These are phyloP conservation scores for Furcula furcula DNA, from an alignment of 2,888 invertebrate species.

Conservation along the genomic window DNA sequence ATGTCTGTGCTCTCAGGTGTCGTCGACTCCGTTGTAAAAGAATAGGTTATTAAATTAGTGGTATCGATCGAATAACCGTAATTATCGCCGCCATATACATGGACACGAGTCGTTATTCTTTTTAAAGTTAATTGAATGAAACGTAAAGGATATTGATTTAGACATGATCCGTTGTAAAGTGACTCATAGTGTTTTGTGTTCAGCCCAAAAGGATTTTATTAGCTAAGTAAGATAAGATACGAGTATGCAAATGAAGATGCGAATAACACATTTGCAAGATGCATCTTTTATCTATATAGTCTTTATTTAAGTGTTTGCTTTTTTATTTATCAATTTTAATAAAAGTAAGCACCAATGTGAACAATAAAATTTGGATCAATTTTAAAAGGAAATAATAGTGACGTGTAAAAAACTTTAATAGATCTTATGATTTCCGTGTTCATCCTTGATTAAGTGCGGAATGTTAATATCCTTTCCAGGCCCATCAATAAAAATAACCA, in stretches of 20 bases:
- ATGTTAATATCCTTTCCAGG: too few relatives aligned
- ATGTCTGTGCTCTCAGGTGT: slow-evolving; percentile 69
- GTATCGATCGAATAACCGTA: slow-evolving; percentile 55
- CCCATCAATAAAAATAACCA: slow-evolving; percentile 5
- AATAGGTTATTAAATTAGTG: slow-evolving; percentile 76
- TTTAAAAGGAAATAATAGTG: too few relatives aligned
- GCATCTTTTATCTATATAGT: too few relatives aligned
- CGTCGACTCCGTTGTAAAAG: slow-evolving; percentile 63
- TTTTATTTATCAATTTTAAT: too few relatives aligned
- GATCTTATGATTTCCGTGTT: too few relatives aligned
- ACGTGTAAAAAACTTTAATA: too few relatives aligned
- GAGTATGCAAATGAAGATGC: not conserved
- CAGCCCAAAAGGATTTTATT: too few relatives aligned
- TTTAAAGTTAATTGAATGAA: slow-evolving; percentile 43
- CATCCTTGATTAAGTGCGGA: too few relatives aligned
- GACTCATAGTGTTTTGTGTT: slow-evolving; percentile 12
- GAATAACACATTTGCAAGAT: not conserved
- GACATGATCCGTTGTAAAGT: slow-evolving; percentile 15
- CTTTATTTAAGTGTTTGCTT: too few relatives aligned
- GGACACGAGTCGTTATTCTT: slow-evolving; percentile 42
- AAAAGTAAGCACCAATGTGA: too few relatives aligned
- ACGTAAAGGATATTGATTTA: slow-evolving; percentile 32
- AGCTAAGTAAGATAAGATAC: slow-evolving; percentile 1
- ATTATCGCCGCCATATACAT: slow-evolving; percentile 47
- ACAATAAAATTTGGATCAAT: too few relatives aligned